A percentile compares a stretch with the other conserved stretches of the same genome.
Conservation (phyloP, 2,888 invertebrate species). For the Pterostichus madidus region DNA sequence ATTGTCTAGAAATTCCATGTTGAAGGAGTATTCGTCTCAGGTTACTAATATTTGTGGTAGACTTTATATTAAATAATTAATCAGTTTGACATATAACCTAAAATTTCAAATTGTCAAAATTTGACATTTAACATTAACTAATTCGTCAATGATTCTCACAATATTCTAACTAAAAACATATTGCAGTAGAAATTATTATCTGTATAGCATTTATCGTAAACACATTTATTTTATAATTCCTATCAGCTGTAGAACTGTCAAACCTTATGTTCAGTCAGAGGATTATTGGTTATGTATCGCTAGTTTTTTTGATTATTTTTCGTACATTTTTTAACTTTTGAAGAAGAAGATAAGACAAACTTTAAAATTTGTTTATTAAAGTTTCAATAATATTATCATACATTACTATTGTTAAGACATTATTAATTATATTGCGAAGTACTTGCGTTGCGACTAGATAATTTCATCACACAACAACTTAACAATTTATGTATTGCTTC, state of each 20-base stretch:
- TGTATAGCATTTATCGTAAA: background rate
- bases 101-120: background rate
- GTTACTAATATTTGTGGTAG: slow-evolving; percentile 34
- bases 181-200: background rate
- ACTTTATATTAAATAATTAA: background rate
- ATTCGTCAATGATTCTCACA: background rate
- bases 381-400: background rate
- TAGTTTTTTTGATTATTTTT: background rate
- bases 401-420: too few species aligned
- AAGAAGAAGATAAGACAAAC: slow-evolving; percentile 2
- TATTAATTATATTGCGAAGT: too few species aligned
- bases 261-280: background rate
- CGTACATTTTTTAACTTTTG: background rate
- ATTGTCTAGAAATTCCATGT: slow-evolving; percentile 62
- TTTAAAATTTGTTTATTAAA: background rate
- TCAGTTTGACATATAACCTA: slow-evolving; percentile 44
- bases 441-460: too few species aligned
- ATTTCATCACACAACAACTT: too few species aligned
- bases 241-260: slow-evolving; percentile 18
- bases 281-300: background rate
- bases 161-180: background rate
- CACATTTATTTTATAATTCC: slow-evolving; percentile 7
- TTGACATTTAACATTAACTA: background rate
- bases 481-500: background rate
- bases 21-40: slow-evolving; percentile 37